These are phyloP conservation scores for Drosophila pullipes DNA, from an alignment of 2,888 invertebrate genomes.

Conservation along the genomic window DNA sequence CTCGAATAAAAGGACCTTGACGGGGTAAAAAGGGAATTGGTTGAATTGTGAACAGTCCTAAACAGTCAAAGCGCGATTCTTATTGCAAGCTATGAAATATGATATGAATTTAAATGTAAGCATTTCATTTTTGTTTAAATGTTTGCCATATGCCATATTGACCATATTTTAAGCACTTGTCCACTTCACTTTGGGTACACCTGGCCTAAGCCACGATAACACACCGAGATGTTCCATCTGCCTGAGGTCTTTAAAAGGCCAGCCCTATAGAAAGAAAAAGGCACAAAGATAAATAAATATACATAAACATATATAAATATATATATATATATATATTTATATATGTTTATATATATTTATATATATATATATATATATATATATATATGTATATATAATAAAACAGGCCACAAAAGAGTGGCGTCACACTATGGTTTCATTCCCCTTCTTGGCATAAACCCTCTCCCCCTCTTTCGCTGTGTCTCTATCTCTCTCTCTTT, in stretches of 20 bases:
- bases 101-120: conserved; percentile 42
- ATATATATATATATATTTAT: background rate
- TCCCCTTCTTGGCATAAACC: background rate
- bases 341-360: no score
- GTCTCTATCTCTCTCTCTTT: background rate
- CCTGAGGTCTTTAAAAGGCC: conserved; percentile 22
- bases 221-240: conserved; percentile 21
- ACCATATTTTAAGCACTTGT: conserved; percentile 22
- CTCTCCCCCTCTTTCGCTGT: background rate
- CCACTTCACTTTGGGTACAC: conserved; percentile 3
- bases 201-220: conserved; percentile 38
- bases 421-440: conserved; percentile 68
- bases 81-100: conserved; percentile 11
- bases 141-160: conserved; percentile 11
- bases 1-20: conserved; percentile 42
- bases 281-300: conserved; percentile 13
- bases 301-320: background rate
- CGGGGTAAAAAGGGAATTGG: conserved; percentile 27
- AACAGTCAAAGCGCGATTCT: conserved; percentile 6
- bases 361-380: background rate
- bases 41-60: conserved; percentile 5
- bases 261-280: conserved; percentile 16
- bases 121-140: background rate
- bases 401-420: conserved; percentile 73
- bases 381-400: background rate